phyloP scores from a whole-genome alignment of 2,113 vertebrate genomes.

The Vidua chalybeata region DNA sequence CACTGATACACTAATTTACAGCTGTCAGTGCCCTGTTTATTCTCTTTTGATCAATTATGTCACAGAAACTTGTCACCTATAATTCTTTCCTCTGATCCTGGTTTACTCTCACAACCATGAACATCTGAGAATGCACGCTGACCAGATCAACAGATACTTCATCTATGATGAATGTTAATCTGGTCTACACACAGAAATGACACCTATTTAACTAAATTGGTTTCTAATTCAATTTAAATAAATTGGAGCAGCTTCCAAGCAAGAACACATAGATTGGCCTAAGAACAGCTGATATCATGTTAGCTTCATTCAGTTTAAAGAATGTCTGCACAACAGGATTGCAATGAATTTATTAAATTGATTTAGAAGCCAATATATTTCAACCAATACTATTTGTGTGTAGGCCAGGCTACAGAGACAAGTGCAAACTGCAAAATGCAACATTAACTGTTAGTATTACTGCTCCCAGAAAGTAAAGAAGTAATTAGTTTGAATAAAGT shows the following conservation, averaged over 20 bases:
- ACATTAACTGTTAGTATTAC: neutral
- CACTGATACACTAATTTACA: neutral
- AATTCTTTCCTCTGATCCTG: neutral
- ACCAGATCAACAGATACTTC: neutral
- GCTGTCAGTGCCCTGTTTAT: neutral
- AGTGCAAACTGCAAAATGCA: neutral
- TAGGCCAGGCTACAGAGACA: neutral
- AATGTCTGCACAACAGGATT: neutral
- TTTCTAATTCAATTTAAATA: slow-evolving; percentile 41
- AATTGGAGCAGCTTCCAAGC: slow-evolving; percentile 1
- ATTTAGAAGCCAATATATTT: slow-evolving; percentile 43
- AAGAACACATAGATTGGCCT: slow-evolving; percentile 14
- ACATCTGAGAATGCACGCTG: neutral
- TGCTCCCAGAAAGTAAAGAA: neutral
- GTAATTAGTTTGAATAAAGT: slow-evolving; percentile 1
- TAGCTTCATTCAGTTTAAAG: slow-evolving; percentile 53
- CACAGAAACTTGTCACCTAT: neutral
- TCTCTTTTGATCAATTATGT: neutral
- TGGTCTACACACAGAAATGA: slow-evolving; percentile 5
- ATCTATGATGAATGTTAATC: neutral
- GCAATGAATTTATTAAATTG: slow-evolving; percentile 41
- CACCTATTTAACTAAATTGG: neutral
- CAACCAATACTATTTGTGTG: neutral
- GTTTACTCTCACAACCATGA: neutral
- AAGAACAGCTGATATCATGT: slow-evolving; percentile 13